phyloP scores from a whole-genome alignment of 1,140 invertebrate genomes.

The Tetramorium alpestre region DNA sequence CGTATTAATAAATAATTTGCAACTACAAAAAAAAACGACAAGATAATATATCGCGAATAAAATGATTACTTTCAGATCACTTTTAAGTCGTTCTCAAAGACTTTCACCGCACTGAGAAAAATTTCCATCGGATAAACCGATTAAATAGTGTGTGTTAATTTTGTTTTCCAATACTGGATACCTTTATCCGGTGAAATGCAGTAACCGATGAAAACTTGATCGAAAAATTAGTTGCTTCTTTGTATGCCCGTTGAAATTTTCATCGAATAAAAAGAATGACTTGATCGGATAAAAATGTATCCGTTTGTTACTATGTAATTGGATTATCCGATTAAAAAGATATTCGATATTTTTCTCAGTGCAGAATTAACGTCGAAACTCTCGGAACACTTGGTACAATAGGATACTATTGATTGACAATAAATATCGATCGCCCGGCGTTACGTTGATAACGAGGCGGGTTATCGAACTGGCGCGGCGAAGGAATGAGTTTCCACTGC shows the following conservation, averaged over 20 bases:
- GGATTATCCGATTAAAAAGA: too few relatives aligned
- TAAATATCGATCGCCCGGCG: not conserved
- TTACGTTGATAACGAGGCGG: not conserved
- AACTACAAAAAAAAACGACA: not conserved
- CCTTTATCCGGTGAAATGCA: too few relatives aligned
- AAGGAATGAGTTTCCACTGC: slow-evolving; percentile 29
- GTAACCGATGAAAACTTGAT: too few relatives aligned
- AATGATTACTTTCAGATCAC: not conserved
- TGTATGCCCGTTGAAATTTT: too few relatives aligned
- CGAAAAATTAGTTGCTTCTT: too few relatives aligned
- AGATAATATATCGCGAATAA: not conserved
- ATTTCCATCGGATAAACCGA: too few relatives aligned
- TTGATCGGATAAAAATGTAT: too few relatives aligned
- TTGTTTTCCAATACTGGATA: too few relatives aligned
- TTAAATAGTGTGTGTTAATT: too few relatives aligned
- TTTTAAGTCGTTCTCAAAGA: not conserved
- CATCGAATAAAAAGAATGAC: too few relatives aligned
- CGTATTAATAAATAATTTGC: not conserved
- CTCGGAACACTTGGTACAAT: not conserved
- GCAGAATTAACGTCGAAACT: not conserved
- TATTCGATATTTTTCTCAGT: not conserved
- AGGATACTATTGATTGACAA: not conserved
- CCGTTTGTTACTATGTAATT: too few relatives aligned
- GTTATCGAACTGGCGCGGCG: not conserved
- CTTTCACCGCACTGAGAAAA: too few relatives aligned